phyloP scores from a whole-genome alignment of 2,113 vertebrate species.

The Sus scrofa region DNA sequence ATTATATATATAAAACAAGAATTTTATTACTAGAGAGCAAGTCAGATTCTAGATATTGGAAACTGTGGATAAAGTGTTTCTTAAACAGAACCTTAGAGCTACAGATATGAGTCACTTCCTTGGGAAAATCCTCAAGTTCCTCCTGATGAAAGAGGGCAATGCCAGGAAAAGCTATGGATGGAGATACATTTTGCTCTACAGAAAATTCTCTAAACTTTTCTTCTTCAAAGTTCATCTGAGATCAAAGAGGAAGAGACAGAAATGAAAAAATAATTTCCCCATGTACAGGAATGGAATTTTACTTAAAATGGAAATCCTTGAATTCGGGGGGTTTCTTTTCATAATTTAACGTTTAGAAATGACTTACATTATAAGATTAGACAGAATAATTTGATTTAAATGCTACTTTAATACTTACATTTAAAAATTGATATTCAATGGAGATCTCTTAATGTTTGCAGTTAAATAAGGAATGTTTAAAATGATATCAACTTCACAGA shows the following conservation, averaged over 20 bases:
- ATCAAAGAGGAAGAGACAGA: neutral
- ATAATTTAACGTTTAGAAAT: neutral
- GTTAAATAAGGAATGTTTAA: neutral
- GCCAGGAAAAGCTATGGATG: neutral
- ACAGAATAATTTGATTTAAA: neutral
- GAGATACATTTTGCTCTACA: neutral
- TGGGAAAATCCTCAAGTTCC: neutral
- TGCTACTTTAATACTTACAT: neutral
- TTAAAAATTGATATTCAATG: neutral
- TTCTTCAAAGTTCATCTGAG: neutral
- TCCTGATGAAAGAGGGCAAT: neutral
- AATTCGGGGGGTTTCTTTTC: neutral
- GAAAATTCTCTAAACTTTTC: neutral
- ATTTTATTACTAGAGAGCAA: neutral
- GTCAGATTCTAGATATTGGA: neutral
- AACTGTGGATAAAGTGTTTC: neutral
- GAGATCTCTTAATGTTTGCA: neutral
- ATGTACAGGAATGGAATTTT: neutral
- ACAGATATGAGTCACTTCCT: neutral
- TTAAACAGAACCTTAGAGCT: neutral
- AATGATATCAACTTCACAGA: neutral
- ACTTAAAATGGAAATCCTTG: neutral
- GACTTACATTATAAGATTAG: neutral
- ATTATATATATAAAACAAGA: neutral
- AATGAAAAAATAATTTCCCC: neutral